Base-by-base conservation (phyloP, 2,797 vertebrate species). In the Alosa sapidissima region DNA sequence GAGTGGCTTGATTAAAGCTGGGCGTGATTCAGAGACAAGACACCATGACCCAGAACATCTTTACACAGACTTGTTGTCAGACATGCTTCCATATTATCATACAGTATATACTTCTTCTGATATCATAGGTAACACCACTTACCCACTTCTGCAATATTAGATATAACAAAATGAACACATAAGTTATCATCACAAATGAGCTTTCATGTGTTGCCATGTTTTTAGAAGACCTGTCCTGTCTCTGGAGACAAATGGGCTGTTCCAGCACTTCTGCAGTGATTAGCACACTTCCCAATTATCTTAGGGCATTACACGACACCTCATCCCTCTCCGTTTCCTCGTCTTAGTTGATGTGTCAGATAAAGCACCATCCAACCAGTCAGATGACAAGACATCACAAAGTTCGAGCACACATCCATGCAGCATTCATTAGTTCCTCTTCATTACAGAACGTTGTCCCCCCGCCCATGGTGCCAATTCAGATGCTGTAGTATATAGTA, bases 81-180 rank as follows among this genome's bases (percentile, higher is more conserved):
- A 78, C 72, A 78, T 78, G 72, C 72, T 78, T 41, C 72, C 14
- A 45, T 78, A 78, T 78, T 78, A 36, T 45, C 65, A 68, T 78
- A 33, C 60, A 62, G 60, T 28, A 41, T 55, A 21, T 45, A 45
- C 72, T 68, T 68, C 28, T 68, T 16, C 14, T 19, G 14, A 45
- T 45, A 47, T 41, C 1, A 75, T 68, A 36, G 11, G 0, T 0
- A 47, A 78, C 36, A 47, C 16, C 16, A 7, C 72, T 10, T 41
- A 65, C 24, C 24, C 62, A 65, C 7, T 65, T 11, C 28, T 65
- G n/a, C 62, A 65, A 8, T 36, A 13, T 68, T 14, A 68, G 28
- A 3, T 36, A 72, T 4, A 72, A 28, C 65, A 14, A 72, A 72
- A 72, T 0, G 3, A 72, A 36, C 28, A 72, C 33, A 14, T 4